phyloP scores from a whole-genome alignment of 2,888 invertebrate genomes.

The Andrena bicolor region DNA sequence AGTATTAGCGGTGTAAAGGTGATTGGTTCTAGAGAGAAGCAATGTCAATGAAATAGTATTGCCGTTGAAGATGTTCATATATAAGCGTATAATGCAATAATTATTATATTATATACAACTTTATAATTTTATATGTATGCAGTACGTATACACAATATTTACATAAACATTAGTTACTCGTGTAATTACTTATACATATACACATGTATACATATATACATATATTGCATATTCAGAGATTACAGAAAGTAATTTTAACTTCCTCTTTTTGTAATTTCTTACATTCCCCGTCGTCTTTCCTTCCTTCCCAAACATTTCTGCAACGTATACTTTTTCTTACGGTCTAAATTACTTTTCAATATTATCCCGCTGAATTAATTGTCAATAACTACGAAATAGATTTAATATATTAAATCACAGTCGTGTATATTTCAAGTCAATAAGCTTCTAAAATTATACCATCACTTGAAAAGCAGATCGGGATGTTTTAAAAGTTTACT shows the following conservation, averaged over 20 bases:
- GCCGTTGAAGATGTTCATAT: conserved; percentile 52
- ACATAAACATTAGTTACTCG: conserved; percentile 49
- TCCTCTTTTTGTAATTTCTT: conserved; percentile 36
- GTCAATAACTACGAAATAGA: conserved; percentile 23
- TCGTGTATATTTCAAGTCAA: conserved; percentile 5
- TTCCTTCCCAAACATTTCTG: conserved; percentile 2
- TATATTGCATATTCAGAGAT: conserved; percentile 53
- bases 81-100: conserved; percentile 48
- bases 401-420: conserved; percentile 18
- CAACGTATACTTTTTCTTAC: not conserved
- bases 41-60: conserved; percentile 50
- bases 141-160: conserved; percentile 44
- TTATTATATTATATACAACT: conserved; percentile 53
- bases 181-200: conserved; percentile 50
- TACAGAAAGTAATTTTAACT: conserved; percentile 54
- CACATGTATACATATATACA: conserved; percentile 27
- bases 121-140: conserved; percentile 65
- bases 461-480: too few species aligned
- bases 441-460: not conserved
- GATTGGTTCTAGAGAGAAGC: conserved; percentile 31
- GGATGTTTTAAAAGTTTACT: not conserved
- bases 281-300: conserved; percentile 19
- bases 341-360: conserved; percentile 21
- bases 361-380: not conserved
- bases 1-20: conserved; percentile 34